These are phyloP conservation scores for Zoanthus solanderi DNA, from an alignment of 92 coral and sea anemone species.

Conservation along the genomic window DNA sequence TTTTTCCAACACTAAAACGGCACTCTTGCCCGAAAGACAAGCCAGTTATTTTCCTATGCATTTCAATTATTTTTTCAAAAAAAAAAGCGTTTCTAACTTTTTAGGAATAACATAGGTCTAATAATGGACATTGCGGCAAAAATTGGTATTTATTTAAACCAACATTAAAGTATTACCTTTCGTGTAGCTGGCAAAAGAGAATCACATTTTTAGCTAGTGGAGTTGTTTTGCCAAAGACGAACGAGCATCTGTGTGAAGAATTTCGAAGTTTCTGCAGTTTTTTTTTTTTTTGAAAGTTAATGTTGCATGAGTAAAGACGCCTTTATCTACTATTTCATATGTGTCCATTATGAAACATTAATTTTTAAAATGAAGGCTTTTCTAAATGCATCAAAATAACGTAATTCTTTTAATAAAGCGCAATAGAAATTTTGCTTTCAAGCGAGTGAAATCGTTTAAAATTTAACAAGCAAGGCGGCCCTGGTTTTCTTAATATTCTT, in stretches of 20 bases:
- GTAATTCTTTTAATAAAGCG: constrained; percentile 77
- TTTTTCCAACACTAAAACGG: constrained; percentile 24
- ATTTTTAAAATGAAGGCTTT: constrained; percentile 72
- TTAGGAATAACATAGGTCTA: constrained; percentile 24
- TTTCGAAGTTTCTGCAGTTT: background rate
- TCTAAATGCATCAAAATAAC: constrained; percentile 67
- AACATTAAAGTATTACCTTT: constrained; percentile 29
- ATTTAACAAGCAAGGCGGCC: constrained; percentile 60
- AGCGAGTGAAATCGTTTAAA: constrained; percentile 59
- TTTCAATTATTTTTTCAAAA: too few relatives aligned
- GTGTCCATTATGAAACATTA: constrained; percentile 68
- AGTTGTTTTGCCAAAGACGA: background rate
- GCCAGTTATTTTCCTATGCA: background rate
- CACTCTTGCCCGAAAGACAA: background rate
- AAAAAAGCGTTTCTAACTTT: constrained; percentile 54
- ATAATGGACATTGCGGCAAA: constrained; percentile 34
- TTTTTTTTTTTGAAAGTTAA: background rate
- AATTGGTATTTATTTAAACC: constrained; percentile 52
- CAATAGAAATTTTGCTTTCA: constrained; percentile 65
- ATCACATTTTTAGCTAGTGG: background rate
- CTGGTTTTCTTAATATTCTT: constrained; percentile 38
- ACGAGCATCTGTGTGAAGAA: background rate
- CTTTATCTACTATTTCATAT: constrained; percentile 76
- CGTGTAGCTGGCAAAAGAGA: constrained; percentile 38
- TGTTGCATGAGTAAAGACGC: constrained; percentile 11